Percentiles rank a stretch among this genome's conserved stretches.
Evolutionary conservation across 2,888 invertebrate genomes (phyloP).

Genomic region (Octodonta nipae): DNA sequence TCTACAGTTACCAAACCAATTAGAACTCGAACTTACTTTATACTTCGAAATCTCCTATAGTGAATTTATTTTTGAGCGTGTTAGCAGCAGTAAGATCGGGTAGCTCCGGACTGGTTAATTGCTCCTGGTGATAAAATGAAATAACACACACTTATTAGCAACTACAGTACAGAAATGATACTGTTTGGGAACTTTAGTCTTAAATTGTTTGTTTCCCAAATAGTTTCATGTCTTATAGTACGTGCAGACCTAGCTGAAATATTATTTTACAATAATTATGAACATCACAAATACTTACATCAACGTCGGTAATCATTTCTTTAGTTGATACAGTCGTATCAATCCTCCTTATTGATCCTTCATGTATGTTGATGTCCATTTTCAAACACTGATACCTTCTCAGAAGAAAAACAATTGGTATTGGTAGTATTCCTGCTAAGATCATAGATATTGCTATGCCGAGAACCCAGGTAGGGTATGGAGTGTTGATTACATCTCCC

Average conservation of each 20-base stretch:
- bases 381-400: conserved; percentile 79
- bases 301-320: conserved; percentile 88
- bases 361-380: conserved; percentile 79
- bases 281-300: conserved; percentile 49
- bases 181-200: neutral
- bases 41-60: conserved; percentile 67
- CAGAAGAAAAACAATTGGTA: conserved; percentile 72
- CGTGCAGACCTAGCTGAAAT: neutral
- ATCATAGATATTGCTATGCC: conserved; percentile 64
- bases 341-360: conserved; percentile 80
- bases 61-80: conserved; percentile 45
- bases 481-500: conserved; percentile 55
- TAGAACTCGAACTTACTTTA: conserved; percentile 45
- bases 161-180: conserved; percentile 5
- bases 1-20: too few species aligned
- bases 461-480: conserved; percentile 73
- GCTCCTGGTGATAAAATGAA: conserved; percentile 27
- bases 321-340: conserved; percentile 88
- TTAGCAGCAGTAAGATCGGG: conserved; percentile 34
- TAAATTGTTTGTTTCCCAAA: neutral
- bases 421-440: conserved; percentile 67
- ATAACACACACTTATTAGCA: conserved; percentile 7
- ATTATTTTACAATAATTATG: neutral
- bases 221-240: neutral
- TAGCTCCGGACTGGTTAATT: conserved; percentile 36